Evolutionary conservation across 2,113 vertebrate genomes (phyloP), one percentile per base, ranked within the genome.

Genomic region (Xenopus borealis): DNA sequence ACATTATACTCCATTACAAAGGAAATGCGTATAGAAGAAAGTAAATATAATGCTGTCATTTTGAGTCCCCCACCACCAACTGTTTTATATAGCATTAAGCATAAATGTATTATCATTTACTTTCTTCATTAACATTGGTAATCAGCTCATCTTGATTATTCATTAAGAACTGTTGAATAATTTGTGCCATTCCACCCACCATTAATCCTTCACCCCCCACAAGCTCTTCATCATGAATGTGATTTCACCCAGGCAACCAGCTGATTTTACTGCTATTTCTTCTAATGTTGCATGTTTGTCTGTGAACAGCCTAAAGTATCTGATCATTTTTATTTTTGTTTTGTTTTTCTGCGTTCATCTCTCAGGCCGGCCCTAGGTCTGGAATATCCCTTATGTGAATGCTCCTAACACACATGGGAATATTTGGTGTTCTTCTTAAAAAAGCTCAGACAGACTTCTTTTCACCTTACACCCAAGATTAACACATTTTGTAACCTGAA

Each of bases 361-460:
- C 85, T 79, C 86, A 99, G 96, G 98, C 88, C 91, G 89, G 3
- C 97, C 95, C 0, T 99, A 96, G 97, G 94, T 99, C 86, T 98
- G 96, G 97, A 98, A 98, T 82, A 97, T 99, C 84, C 94, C 96
- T 23, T 93, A 99, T 78, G 89, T 80, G 50, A 85, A 93, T 17
- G 92, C 93, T 0, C 96, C 96, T 0, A 96, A 99, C 79, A 95
- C 92, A 3, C 93, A 98, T 7, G 96, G 96, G 76, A 98, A 98
- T 78, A 90, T 97, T 86, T 98, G 97, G 97, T 92, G 97, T 73
- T 96, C 96, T 0, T 94, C 94, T 0, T 98, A 86, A 96, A 63
- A 11, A 0, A 40, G 40, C 18, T 10, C 47, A 53, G 12, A 3
- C 7, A 55, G 17, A n/a, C 17, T 1, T 55, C 17, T 55, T 16